Base-by-base conservation (phyloP, 2,113 vertebrate species). In the Copsychus sechellarum region DNA sequence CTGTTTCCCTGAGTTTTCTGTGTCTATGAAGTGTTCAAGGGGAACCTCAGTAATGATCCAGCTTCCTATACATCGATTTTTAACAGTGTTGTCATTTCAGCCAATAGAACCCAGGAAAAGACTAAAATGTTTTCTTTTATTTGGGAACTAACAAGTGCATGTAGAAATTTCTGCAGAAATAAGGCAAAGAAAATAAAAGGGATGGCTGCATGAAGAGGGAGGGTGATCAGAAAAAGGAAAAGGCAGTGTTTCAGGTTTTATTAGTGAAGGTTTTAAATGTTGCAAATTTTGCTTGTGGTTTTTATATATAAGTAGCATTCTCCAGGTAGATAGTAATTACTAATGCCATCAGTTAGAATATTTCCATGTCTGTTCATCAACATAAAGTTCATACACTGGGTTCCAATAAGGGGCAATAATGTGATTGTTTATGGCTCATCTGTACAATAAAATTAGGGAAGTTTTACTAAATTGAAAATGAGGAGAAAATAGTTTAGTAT, bases 61-160 rank as follows among this genome's bases (percentile, higher is more conserved):
- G 42, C 77, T 85, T 85, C 87, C 93, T 82, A 73, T 50, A 60
- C 88, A 94, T 94, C 42, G 93, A 96, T 95, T 95, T 93, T 93
- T 69, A 86, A 69, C 57, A 54, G 58, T 9, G 2, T 74, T 96
- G 88, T 82, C 83, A 92, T 94, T 93, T 85, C 92, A 92, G 61
- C 81, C 92, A 93, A 82, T 21, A 92, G 73, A 95, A 80, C 78
- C 72, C 69, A 47, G 33, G 77, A 58, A 82, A 93, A 66, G 62
- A 56, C 57, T 69, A 66, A 86, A 92, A 82, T 4, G 5, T 74
- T 81, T 72, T 82, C 28, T 84, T 87, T 91, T 73, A 51, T 29
- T 54, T 34, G 36, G 77, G 24, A 87, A 51, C 81, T 79, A 81
- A 74, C 11, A 86, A 84, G 19, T 6, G 11, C 38, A 38, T 24